phyloP scores from a whole-genome alignment of 2,797 vertebrate genomes.

The Pampus argenteus region DNA sequence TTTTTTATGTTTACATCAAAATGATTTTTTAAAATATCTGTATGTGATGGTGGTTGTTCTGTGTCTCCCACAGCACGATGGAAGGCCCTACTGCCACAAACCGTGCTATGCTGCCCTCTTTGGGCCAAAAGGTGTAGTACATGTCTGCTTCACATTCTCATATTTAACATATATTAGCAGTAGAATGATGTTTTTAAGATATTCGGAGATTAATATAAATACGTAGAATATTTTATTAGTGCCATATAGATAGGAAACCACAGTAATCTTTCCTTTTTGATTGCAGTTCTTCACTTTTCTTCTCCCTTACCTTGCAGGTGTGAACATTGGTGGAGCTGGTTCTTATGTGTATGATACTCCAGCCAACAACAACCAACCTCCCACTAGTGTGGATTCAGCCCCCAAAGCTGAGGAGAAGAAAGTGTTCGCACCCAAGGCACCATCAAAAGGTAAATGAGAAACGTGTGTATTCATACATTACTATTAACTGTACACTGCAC shows the following conservation, averaged over 20 bases:
- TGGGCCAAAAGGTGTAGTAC: slow-evolving; percentile 93
- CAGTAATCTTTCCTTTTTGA: background rate
- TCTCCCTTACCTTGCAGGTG: slow-evolving; percentile 80
- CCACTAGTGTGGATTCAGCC: slow-evolving; percentile 79
- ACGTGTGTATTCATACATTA: background rate
- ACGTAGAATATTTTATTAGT: background rate
- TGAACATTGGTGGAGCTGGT: slow-evolving; percentile 95
- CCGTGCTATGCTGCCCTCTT: slow-evolving; percentile 94
- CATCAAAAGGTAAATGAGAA: slow-evolving; percentile 90
- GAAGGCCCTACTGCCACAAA: slow-evolving; percentile 97
- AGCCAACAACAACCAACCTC: slow-evolving; percentile 77
- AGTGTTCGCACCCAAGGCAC: slow-evolving; percentile 81
- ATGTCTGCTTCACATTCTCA: background rate
- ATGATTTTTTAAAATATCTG: slow-evolving; percentile 10
- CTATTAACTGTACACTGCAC: too few relatives aligned
- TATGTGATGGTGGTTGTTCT: slow-evolving; percentile 30
- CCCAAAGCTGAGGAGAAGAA: slow-evolving; percentile 88
- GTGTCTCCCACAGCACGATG: slow-evolving; percentile 87
- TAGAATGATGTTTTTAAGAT: background rate
- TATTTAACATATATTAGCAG: background rate
- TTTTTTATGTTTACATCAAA: background rate
- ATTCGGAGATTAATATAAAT: background rate
- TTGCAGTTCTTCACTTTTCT: background rate
- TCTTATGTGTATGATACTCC: slow-evolving; percentile 95
- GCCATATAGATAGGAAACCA: background rate